These are phyloP conservation scores for Poecilia velifera DNA, from an alignment of 2,797 vertebrate species.

Conservation along the genomic window DNA sequence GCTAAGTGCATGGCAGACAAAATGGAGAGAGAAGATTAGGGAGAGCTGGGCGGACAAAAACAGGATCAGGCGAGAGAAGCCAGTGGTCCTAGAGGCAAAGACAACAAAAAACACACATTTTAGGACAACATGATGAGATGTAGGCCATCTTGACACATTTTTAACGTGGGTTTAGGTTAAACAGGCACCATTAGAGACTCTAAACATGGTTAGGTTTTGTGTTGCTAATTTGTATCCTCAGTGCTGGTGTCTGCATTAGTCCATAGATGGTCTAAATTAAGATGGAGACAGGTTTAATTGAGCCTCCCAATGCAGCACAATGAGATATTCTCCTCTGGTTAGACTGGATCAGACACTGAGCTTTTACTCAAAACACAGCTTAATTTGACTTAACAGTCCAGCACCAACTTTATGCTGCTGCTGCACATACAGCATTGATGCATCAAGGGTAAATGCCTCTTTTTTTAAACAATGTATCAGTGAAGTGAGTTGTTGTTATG, in stretches of 20 bases:
- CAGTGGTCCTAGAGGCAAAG: conserved; percentile 23
- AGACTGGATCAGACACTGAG: conserved; percentile 68
- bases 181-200: conserved; percentile 33
- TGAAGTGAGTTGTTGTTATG: conserved; percentile 37
- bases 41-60: conserved; percentile 33
- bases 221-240: conserved; percentile 35
- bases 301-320: conserved; percentile 58
- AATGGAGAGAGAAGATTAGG: conserved; percentile 51
- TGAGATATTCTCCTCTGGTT: conserved; percentile 50
- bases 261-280: conserved; percentile 59
- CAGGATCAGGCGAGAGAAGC: conserved; percentile 24
- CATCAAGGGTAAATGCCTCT: conserved; percentile 51
- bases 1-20: conserved; percentile 40
- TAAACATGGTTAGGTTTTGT: conserved; percentile 27
- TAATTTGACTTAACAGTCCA: conserved; percentile 70
- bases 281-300: conserved; percentile 65
- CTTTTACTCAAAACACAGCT: conserved; percentile 34
- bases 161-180: conserved; percentile 23
- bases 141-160: conserved; percentile 7
- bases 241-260: conserved; percentile 52
- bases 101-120: conserved; percentile 20
- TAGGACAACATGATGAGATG: conserved; percentile 16
- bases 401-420: conserved; percentile 39
- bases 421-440: conserved; percentile 20
- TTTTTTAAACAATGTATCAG: conserved; percentile 10